Base-by-base conservation (phyloP, 2,888 invertebrate species). In the Gandaritis pyraliata region DNA sequence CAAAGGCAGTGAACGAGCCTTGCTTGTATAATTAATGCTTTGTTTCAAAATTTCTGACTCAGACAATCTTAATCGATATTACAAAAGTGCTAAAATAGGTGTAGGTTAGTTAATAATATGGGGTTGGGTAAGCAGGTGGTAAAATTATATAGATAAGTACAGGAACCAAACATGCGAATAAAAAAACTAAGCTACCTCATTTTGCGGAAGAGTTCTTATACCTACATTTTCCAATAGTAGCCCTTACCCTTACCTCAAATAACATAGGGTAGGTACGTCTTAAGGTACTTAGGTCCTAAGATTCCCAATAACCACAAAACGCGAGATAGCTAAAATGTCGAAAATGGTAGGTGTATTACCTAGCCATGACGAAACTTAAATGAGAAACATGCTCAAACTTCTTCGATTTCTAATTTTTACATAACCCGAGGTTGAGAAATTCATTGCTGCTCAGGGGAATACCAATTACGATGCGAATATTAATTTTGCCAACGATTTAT, bases 321-420 rank as follows among this genome's bases (percentile, higher is more conserved):
- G 0, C 43, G 16, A 43, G 3, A 16, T 10, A 43, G 15, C 7
- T 15, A 41, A 15, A 15, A 16, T 43, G 11, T 10, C 16, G 16
- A 11, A 43, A 43, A 43, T 43, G 16, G 43, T 43, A 4, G 8
- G 16, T n/a, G 55, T 59, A 55, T 38, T 50, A n/a, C n/a, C n/a
- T n/a, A 55, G 60, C 52, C 59, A 58, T 65, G 64, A 66, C 66
- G 65, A 68, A 65, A 65, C 58, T 50, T 45, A 61, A 57, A 16
- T 61, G 43, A 64, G 68, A 57, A 43, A 53, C 55, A 53, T 59
- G 63, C 57, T 62, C 46, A 57, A 43, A 58, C 48, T 58, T 62
- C 58, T 58, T 57, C 61, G 69, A 69, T 71, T 71, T 70, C 70
- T 70, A 69, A 64, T 70, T 65, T 63, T 67, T 71, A 71, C 70